Evolutionary conservation across 2,113 vertebrate species (phyloP).

Genomic region (Argyrosomus japonicus): DNA sequence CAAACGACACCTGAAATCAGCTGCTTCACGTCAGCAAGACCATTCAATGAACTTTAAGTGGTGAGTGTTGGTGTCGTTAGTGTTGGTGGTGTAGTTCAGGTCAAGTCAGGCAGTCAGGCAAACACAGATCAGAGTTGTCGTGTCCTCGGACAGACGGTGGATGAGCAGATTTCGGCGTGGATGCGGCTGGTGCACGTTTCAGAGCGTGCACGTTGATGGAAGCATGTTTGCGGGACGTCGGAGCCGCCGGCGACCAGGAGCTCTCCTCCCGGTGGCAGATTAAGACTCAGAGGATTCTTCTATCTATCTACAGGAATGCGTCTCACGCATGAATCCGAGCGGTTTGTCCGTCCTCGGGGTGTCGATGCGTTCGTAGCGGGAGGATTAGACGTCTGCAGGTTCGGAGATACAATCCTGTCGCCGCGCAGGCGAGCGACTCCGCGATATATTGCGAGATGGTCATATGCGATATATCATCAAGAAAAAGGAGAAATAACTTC

Average conservation of each 20-base stretch:
- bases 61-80: slow-evolving; percentile 21
- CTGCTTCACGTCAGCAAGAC: background rate
- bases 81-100: no score
- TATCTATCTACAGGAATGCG: slow-evolving; percentile 64
- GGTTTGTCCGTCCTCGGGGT: background rate
- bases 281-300: slow-evolving; percentile 51
- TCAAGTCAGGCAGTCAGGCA: slow-evolving; percentile 16
- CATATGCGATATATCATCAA: slow-evolving; percentile 9
- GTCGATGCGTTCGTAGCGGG: background rate
- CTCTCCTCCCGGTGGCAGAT: slow-evolving; percentile 18
- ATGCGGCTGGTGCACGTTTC: slow-evolving; percentile 30
- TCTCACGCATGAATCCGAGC: background rate
- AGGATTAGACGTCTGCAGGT: slow-evolving; percentile 27
- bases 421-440: background rate
- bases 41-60: slow-evolving; percentile 68
- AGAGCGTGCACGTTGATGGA: slow-evolving; percentile 21
- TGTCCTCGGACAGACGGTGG: slow-evolving; percentile 1
- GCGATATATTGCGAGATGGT: slow-evolving; percentile 13
- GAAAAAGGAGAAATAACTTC: slow-evolving; percentile 22
- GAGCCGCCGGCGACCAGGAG: background rate
- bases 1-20: background rate
- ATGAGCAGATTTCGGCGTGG: slow-evolving; percentile 3
- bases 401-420: background rate
- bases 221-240: slow-evolving; percentile 15
- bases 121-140: slow-evolving; percentile 5